Evolutionary conservation across 2,888 invertebrate species (phyloP), one percentile per base, ranked within the genome.

Genomic region (Ethmia dodecea): DNA sequence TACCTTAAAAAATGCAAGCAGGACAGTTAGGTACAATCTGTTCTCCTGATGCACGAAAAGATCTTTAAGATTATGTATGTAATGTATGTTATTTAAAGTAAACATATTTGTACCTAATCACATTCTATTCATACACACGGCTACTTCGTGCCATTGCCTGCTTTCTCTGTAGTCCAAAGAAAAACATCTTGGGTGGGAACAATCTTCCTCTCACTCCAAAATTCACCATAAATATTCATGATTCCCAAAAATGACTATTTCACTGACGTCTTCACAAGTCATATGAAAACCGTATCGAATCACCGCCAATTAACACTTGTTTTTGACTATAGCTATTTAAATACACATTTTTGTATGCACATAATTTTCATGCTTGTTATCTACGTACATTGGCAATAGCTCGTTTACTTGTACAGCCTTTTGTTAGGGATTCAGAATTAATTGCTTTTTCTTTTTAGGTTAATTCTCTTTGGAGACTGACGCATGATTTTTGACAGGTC

Each of bases 291-390:
- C 74, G 65, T 60, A 51, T 61, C 78, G 41, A 75, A 81, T 67
- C 43, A 37, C 35, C 50, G 59, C 61, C 68, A 73, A 80, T 79
- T 60, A 62, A 57, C 60, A 45, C 55, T 75, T 78, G 69, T 75
- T 57, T 63, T 60, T 71, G 61, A 60, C 65, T 65, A 66, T 58
- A 42, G 33, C 49, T 45, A 44, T 58, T 52, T 42, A 55, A 47
- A 42, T 55, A 52, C 29, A 30, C 33, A 28, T 48, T 55, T 54
- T 53, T 45, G 35, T 65, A 73, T 72, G 71, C 54, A 60, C 77
- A 76, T 77, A 73, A 55, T 55, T 77, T 77, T 66, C 58, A 73
- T 66, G 74, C 52, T 37, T 57, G 42, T 65, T 65, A 46, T 11
- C 26, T 26, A 12, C 6, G 5, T 5, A 18, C 18, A 5, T 5